Evolutionary conservation across 2,888 invertebrate species (phyloP).

Genomic region (Microchrysa polita): DNA sequence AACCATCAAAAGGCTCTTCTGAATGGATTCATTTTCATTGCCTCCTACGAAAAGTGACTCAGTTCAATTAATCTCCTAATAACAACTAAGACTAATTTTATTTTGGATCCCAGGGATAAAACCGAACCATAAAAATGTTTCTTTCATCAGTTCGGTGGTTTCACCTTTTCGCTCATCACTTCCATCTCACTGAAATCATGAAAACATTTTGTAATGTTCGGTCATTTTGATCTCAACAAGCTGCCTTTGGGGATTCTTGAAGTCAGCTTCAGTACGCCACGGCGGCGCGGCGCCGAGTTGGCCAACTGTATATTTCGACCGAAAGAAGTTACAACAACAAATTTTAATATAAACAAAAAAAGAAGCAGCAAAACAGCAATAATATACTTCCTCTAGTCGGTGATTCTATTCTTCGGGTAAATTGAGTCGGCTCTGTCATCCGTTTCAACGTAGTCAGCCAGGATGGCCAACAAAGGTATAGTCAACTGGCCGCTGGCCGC

Average conservation of each 20-base stretch:
- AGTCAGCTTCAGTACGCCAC: too few species aligned
- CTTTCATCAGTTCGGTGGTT: constrained; percentile 21
- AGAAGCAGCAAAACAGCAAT: too few species aligned
- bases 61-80: not conserved
- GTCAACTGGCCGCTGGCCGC: not conserved
- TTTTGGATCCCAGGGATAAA: not conserved
- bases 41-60: not conserved
- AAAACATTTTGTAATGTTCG: constrained; percentile 10
- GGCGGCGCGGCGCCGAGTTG: too few species aligned
- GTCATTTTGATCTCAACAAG: constrained; percentile 6
- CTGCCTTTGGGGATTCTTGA: not conserved
- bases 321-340: not conserved
- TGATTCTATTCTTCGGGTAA: not conserved
- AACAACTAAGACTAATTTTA: not conserved
- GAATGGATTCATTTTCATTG: too few species aligned
- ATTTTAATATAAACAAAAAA: not conserved
- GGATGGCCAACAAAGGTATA: not conserved
- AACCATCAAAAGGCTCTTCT: too few species aligned
- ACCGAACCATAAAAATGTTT: constrained; percentile 32
- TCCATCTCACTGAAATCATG: constrained; percentile 3
- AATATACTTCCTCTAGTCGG: too few species aligned
- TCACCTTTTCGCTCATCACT: constrained; percentile 3
- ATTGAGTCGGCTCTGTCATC: not conserved
- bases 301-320: too few species aligned
- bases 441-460: not conserved